Evolutionary conservation across 2,113 vertebrate genomes (phyloP).

Genomic region (Globicephala melas): DNA sequence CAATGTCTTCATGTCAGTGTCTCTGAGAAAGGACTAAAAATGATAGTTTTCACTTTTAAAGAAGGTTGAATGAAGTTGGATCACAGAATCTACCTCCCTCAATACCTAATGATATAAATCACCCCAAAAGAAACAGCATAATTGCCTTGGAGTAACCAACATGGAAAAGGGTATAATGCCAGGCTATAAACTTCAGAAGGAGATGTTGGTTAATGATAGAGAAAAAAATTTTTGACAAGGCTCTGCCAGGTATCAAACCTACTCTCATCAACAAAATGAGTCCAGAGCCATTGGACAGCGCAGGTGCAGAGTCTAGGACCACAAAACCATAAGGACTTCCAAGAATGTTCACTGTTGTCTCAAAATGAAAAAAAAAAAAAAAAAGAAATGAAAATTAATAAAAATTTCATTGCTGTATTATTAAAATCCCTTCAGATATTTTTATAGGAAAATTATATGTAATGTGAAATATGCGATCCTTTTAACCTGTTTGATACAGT

Average conservation of each 20-base stretch:
- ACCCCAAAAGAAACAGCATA: neutral
- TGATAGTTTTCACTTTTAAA: neutral
- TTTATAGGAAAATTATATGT: neutral
- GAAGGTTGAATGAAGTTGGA: neutral
- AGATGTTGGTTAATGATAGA: neutral
- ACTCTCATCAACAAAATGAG: neutral
- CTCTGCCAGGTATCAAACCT: neutral
- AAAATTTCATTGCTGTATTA: neutral
- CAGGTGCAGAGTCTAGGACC: neutral
- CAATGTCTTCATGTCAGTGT: neutral
- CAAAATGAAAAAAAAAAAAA: neutral
- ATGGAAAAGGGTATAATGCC: neutral
- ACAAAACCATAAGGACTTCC: neutral
- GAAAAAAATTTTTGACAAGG: neutral
- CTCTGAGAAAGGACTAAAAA: neutral
- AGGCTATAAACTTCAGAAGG: neutral
- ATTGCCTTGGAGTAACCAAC: neutral
- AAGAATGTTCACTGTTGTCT: neutral
- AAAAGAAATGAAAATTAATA: neutral
- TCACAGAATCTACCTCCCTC: neutral
- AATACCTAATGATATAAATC: neutral
- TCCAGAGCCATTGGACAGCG: neutral
- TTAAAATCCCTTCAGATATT: neutral
- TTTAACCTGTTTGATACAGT: neutral
- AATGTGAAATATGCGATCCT: neutral